A percentile compares a stretch with the other conserved stretches of the same genome.
phyloP scores from a whole-genome alignment of 2,888 invertebrate species.

The Sussaba pulchella region DNA sequence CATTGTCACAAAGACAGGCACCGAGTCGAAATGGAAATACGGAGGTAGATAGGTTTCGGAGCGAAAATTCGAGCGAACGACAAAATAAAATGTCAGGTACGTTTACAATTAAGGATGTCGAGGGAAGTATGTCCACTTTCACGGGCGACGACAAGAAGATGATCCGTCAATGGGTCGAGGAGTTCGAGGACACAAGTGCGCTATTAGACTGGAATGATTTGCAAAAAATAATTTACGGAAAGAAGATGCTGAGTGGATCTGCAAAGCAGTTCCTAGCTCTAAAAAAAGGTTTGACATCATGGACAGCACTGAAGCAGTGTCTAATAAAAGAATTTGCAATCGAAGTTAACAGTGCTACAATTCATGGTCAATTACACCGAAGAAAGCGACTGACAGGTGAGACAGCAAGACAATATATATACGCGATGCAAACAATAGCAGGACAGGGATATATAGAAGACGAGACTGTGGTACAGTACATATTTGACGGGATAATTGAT shows the following conservation, averaged over 20 bases:
- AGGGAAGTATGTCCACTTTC: slow-evolving; percentile 47
- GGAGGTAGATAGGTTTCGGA: no score
- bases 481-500: slow-evolving; percentile 60
- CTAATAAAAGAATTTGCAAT: slow-evolving; percentile 56
- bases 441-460: slow-evolving; percentile 56
- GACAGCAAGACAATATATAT: slow-evolving; percentile 19
- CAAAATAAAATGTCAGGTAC: no score
- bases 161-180: slow-evolving; percentile 54
- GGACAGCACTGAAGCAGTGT: slow-evolving; percentile 54
- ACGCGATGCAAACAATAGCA: slow-evolving; percentile 32
- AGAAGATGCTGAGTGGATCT: slow-evolving; percentile 58
- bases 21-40: no score
- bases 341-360: slow-evolving; percentile 49
- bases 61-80: no score
- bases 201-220: slow-evolving; percentile 61
- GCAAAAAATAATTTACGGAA: slow-evolving; percentile 65
- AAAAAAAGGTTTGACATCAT: slow-evolving; percentile 48
- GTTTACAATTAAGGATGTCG: slow-evolving; percentile 45
- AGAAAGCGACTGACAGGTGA: slow-evolving; percentile 38
- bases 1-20: no score
- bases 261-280: slow-evolving; percentile 64
- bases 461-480: slow-evolving; percentile 53
- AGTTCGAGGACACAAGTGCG: slow-evolving; percentile 66
- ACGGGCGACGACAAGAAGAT: slow-evolving; percentile 47
- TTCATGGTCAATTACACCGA: slow-evolving; percentile 54